Evolutionary conservation across 2,797 vertebrate genomes (phyloP).

Genomic region (Delichon dasypus): DNA sequence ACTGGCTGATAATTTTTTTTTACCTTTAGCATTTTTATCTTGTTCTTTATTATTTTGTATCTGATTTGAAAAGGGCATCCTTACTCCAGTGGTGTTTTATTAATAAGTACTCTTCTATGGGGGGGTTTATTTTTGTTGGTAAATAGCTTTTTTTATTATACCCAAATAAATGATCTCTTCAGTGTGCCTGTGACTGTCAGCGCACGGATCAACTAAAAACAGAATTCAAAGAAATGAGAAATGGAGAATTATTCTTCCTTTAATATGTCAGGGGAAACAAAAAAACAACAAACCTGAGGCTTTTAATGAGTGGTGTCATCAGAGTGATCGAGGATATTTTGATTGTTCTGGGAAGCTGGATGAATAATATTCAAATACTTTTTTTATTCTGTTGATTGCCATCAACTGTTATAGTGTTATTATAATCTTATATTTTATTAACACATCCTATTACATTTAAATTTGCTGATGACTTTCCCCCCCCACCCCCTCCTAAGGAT

Average conservation of each 20-base stretch:
- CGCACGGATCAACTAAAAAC: not conserved
- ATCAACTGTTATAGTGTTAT: not conserved
- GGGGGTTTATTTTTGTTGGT: not conserved
- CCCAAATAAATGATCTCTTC: not conserved
- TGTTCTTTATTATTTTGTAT: not conserved
- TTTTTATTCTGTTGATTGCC: not conserved
- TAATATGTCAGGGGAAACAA: not conserved
- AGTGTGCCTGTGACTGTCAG: not conserved
- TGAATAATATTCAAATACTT: not conserved
- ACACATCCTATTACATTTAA: not conserved
- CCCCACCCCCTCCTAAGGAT: not conserved
- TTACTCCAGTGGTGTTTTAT: not conserved
- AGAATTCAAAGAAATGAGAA: not conserved
- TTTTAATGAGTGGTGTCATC: not conserved
- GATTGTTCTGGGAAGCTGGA: not conserved
- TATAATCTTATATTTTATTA: not conserved
- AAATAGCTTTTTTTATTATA: not conserved
- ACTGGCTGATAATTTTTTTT: not conserved
- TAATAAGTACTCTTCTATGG: not conserved
- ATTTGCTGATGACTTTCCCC: not conserved
- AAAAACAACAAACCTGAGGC: not conserved
- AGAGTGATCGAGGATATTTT: not conserved
- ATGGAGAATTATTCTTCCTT: not conserved
- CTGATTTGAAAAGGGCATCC: not conserved
- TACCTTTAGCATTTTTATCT: not conserved